Percentiles rank a stretch among this genome's conserved stretches.
These are phyloP conservation scores for Cotesia congregata DNA, from an alignment of 2,888 invertebrate genomes.

Conservation along the genomic window DNA sequence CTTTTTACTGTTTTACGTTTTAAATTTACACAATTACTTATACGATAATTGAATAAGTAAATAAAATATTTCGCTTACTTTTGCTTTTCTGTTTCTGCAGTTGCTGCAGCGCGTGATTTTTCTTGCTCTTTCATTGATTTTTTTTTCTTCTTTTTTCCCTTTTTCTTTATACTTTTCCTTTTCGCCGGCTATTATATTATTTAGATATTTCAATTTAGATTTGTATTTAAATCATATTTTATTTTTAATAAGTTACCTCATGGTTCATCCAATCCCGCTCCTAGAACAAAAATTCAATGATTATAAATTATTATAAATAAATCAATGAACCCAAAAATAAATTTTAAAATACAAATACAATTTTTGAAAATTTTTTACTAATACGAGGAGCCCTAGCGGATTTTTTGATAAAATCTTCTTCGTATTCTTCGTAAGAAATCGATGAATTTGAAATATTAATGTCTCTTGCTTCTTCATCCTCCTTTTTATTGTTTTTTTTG, in stretches of 20 bases:
- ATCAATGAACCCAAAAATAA: not conserved
- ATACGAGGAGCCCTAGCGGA: not conserved
- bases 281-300: conserved; percentile 41
- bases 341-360: conserved; percentile 39
- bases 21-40: too few species aligned
- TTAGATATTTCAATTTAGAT: not conserved
- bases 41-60: conserved; percentile 10
- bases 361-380: conserved; percentile 32
- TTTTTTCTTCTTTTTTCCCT: conserved; percentile 47
- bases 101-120: conserved; percentile 49
- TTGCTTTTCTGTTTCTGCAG: conserved; percentile 51
- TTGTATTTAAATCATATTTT: too few species aligned
- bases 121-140: conserved; percentile 53
- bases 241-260: conserved; percentile 34
- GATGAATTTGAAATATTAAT: conserved; percentile 15
- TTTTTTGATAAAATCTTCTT: conserved; percentile 44
- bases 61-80: conserved; percentile 45
- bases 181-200: not conserved
- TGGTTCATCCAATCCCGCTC: conserved; percentile 37
- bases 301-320: not conserved
- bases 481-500: conserved; percentile 28
- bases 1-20: too few species aligned
- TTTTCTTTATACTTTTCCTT: conserved; percentile 27
- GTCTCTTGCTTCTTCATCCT: conserved; percentile 36
- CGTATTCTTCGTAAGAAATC: conserved; percentile 52